Evolutionary conservation across 2,797 vertebrate species (phyloP).

Genomic region (Melanotaenia pygmaea): DNA sequence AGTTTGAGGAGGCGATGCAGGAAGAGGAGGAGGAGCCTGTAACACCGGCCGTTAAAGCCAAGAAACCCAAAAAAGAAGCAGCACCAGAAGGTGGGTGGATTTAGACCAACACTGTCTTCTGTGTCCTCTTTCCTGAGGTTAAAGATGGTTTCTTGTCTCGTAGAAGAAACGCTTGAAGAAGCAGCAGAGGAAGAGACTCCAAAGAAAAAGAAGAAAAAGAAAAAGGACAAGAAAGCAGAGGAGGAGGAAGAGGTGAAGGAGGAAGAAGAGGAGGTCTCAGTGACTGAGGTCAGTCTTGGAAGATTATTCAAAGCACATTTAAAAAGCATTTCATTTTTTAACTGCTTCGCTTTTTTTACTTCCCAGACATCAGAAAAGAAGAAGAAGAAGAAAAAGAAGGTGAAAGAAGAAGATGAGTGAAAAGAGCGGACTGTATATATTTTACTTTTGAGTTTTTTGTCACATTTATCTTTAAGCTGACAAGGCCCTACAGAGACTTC

Average conservation of each 20-base stretch:
- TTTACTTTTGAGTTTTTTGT: slow-evolving; percentile 43
- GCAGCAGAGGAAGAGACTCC: slow-evolving; percentile 66
- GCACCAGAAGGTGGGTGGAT: slow-evolving; percentile 76
- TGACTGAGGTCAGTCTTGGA: slow-evolving; percentile 56
- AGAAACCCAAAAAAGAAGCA: slow-evolving; percentile 87
- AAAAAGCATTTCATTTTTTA: background rate
- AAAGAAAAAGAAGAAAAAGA: slow-evolving; percentile 87
- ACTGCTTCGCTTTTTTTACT: background rate
- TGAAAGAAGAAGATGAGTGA: slow-evolving; percentile 79
- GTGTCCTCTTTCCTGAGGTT: accelerated
- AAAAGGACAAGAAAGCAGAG: slow-evolving; percentile 66
- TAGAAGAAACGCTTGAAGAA: slow-evolving; percentile 50
- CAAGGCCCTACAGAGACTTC: slow-evolving; percentile 9
- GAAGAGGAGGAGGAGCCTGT: slow-evolving; percentile 59
- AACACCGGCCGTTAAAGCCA: slow-evolving; percentile 83
- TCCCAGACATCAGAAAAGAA: too few species aligned
- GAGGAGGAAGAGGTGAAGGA: slow-evolving; percentile 1
- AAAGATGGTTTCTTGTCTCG: background rate
- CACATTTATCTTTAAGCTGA: slow-evolving; percentile 22
- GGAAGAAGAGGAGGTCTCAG: slow-evolving; percentile 6
- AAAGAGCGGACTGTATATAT: slow-evolving; percentile 70
- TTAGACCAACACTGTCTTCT: too few species aligned
- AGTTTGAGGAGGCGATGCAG: slow-evolving; percentile 87
- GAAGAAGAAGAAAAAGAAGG: slow-evolving; percentile 81
- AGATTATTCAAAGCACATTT: accelerated